These are phyloP conservation scores for Coracopsis vasa DNA, from an alignment of 2,113 vertebrate genomes.

Conservation along the genomic window DNA sequence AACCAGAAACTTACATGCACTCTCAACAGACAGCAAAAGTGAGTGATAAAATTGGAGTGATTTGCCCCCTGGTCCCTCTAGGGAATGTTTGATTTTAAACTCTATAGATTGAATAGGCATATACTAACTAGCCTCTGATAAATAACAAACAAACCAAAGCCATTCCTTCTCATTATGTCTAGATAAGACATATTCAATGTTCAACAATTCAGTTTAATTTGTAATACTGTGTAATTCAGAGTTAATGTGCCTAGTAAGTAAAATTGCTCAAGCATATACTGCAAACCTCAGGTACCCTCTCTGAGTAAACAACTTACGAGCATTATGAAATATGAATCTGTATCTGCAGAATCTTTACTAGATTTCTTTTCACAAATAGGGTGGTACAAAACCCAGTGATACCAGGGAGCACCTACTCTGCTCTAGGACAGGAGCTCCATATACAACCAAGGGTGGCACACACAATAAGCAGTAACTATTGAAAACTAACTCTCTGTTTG, in stretches of 20 bases:
- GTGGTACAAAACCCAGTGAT: neutral
- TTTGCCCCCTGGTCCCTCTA: rapidly evolving
- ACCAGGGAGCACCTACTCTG: neutral
- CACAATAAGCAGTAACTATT: neutral
- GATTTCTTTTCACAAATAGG: neutral
- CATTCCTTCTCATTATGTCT: neutral
- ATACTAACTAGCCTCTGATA: neutral
- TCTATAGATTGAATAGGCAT: neutral
- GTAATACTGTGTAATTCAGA: neutral
- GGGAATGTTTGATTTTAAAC: neutral
- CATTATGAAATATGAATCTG: neutral
- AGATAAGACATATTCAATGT: neutral
- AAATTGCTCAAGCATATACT: neutral
- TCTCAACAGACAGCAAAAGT: neutral
- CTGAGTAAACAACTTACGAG: neutral
- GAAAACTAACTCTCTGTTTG: neutral
- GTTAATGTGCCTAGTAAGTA: neutral
- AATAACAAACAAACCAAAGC: neutral
- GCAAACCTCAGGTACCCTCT: neutral
- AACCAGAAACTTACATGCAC: neutral
- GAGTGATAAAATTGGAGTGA: neutral
- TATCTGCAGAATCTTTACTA: neutral
- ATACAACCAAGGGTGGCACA: neutral
- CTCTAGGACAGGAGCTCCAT: neutral
- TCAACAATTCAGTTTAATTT: neutral